These are phyloP conservation scores for Greenwoodochromis staneri DNA, from an alignment of 2,113 vertebrate species.

Conservation along the genomic window DNA sequence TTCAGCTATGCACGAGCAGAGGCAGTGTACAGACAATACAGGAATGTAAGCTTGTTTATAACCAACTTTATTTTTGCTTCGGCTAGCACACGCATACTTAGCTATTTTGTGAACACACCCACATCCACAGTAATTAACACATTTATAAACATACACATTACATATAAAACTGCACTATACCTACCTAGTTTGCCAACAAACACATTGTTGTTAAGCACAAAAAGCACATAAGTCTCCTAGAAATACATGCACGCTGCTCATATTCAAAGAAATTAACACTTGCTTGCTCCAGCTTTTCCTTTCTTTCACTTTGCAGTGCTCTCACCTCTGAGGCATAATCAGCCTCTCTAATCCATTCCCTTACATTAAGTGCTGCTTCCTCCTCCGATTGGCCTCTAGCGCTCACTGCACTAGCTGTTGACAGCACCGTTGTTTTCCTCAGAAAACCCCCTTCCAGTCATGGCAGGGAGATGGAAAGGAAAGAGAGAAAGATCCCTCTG, in stretches of 20 bases:
- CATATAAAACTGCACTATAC: neutral
- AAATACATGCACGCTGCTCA: neutral
- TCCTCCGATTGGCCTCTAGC: conserved; percentile 49
- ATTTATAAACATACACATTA: neutral
- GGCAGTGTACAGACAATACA: neutral
- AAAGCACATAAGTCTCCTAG: neutral
- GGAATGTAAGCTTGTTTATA: conserved; percentile 13
- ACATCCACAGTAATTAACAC: neutral
- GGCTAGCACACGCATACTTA: neutral
- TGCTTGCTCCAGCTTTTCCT: conserved; percentile 10
- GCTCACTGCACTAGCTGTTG: conserved; percentile 42
- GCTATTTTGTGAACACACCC: neutral
- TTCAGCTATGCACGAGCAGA: neutral
- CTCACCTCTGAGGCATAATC: conserved; percentile 63
- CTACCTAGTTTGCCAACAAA: neutral
- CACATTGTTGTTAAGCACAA: neutral
- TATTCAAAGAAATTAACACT: conserved; percentile 14
- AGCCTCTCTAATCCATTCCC: conserved; percentile 64
- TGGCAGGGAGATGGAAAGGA: conserved; percentile 44
- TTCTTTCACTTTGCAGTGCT: conserved; percentile 39
- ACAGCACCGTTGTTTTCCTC: conserved; percentile 53
- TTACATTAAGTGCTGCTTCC: conserved; percentile 63
- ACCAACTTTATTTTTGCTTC: neutral
- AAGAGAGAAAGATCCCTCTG: conserved; percentile 50
- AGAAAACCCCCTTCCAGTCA: conserved; percentile 44